Base-by-base conservation (phyloP, 1,140 invertebrate genomes). In the Bombus polaris region DNA sequence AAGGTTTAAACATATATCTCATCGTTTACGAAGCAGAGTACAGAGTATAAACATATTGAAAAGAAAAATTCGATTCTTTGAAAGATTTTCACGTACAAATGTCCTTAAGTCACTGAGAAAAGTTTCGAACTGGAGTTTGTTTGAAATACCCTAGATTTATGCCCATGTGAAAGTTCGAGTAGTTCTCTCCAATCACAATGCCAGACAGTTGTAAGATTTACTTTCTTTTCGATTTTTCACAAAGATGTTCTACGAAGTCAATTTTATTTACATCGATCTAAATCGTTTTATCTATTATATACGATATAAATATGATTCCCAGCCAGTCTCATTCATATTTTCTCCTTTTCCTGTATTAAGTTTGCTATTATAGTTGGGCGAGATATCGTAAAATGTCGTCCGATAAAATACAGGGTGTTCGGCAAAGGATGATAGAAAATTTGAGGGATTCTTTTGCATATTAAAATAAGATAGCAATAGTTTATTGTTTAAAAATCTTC, bases 131-230 rank as follows among this genome's bases (percentile, higher is more conserved):
- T 22, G 22, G 22, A 75, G 42, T 53, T 75, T 32, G 42, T 35
- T 75, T n/a, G 70, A 28, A 72, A 72, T 15, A 42, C 37, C 28
- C 39, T 15, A 28, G 39, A 75, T 75, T 75, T 75, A 75, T 53
- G 39, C 22, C n/a, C 42, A 25, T 5, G 10, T 35, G 44, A 12
- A 75, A 75, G 44, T 53, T 53, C 25, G 70, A 42, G 22, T 28
- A 42, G 12, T n/a, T 72, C 70, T 42, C 59, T n/a, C 59, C 70
- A 28, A 42, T 72, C 72, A 18, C 72, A 47, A 47, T 8, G 28
- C 42, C 37, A 39, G 68, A 71, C 68, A 71, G 68, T 28, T 39
- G 25, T 13, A 71, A 39, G 68, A 71, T 28, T 71, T 39, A 28
- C 25, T 71, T 39, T 13, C 10, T 37, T 28, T 71, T 8, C 25